Evolutionary conservation across 2,113 vertebrate genomes (phyloP).

Genomic region (Heterotis niloticus): DNA sequence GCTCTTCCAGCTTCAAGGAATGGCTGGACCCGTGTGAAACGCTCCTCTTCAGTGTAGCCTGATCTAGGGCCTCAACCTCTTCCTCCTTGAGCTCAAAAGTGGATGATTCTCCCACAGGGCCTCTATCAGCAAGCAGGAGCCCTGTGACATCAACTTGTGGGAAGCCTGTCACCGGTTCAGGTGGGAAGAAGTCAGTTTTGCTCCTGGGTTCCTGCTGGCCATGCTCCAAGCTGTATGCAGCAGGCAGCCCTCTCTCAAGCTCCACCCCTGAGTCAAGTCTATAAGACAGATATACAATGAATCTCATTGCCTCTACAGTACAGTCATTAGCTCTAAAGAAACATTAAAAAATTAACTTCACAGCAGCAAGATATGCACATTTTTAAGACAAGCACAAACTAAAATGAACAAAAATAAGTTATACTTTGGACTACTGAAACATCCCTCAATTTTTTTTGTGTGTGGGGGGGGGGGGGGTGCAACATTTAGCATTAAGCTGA

Average conservation of each 20-base stretch:
- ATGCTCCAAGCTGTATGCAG: constrained; percentile 75
- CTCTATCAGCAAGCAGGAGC: constrained; percentile 63
- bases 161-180: constrained; percentile 72
- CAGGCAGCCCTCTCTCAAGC: constrained; percentile 60
- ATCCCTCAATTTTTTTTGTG: no score
- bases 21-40: constrained; percentile 84
- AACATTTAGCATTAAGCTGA: no score
- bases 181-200: constrained; percentile 78
- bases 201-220: constrained; percentile 71
- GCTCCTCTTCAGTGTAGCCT: constrained; percentile 77
- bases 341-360: background rate
- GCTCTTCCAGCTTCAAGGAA: constrained; percentile 81
- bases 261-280: constrained; percentile 64
- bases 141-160: constrained; percentile 68
- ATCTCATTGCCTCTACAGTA: background rate
- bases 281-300: background rate
- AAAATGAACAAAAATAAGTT: no score
- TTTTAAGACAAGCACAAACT: no score
- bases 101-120: constrained; percentile 42
- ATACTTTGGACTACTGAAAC: no score
- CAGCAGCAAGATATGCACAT: background rate
- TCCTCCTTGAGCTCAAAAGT: constrained; percentile 75
- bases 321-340: background rate
- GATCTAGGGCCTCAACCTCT: constrained; percentile 66
- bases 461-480: no score